Evolutionary conservation across 2,797 vertebrate genomes (phyloP).

Genomic region (Coendou prehensilis): DNA sequence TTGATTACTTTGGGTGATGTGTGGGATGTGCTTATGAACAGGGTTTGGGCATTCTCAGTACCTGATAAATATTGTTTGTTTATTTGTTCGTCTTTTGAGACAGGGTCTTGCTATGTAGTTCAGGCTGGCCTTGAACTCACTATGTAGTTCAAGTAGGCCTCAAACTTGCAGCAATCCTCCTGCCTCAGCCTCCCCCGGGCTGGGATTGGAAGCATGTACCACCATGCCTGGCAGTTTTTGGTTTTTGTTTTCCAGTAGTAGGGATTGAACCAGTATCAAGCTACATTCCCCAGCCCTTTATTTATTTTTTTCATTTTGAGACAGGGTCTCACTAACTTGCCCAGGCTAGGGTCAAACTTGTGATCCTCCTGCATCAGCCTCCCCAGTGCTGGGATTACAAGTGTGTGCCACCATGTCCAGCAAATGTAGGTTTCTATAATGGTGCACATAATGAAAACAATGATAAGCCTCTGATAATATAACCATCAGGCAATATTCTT

Average conservation of each 20-base stretch:
- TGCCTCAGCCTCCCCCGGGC: not conserved
- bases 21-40: slow-evolving; percentile 36
- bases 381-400: not conserved
- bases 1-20: not conserved
- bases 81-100: not conserved
- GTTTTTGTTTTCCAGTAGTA: not conserved
- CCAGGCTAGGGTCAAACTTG: not conserved
- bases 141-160: not conserved
- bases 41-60: not conserved
- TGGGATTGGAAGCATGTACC: not conserved
- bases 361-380: not conserved
- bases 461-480: slow-evolving; percentile 3
- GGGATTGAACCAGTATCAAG: not conserved
- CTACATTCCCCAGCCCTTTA: not conserved
- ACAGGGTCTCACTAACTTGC: not conserved
- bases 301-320: not conserved
- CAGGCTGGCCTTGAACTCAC: not conserved
- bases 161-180: not conserved
- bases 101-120: not conserved
- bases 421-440: slow-evolving; percentile 11
- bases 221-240: not conserved
- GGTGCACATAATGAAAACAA: not conserved
- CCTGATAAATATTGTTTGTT: not conserved
- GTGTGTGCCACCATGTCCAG: too few species aligned
- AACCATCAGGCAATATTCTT: slow-evolving; percentile 12